These are phyloP conservation scores for Corythornis vintsioides DNA, from an alignment of 2,113 vertebrate species.

Conservation along the genomic window DNA sequence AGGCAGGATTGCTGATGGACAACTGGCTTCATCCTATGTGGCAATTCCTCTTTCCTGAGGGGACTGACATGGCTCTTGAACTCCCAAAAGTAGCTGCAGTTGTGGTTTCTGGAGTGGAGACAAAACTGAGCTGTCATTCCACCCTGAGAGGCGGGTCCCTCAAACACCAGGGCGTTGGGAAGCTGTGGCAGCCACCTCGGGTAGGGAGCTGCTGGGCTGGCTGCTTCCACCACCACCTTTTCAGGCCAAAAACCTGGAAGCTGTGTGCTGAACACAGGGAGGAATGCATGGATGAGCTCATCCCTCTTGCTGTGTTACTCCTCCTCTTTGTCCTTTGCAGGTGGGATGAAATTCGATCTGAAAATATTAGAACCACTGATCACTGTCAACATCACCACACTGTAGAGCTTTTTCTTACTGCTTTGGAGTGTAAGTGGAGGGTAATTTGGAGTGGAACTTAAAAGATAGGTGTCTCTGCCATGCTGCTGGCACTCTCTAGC, in stretches of 20 bases:
- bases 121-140: conserved; percentile 30
- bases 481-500: neutral
- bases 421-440: neutral
- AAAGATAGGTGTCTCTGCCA: neutral
- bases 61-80: neutral
- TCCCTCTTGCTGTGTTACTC: rapidly evolving
- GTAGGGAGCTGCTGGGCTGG: neutral
- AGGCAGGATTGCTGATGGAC: conserved; percentile 35
- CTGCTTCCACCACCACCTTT: neutral
- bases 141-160: neutral
- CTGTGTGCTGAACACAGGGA: no score
- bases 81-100: conserved; percentile 40
- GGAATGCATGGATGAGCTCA: no score
- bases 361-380: neutral
- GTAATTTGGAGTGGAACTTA: neutral
- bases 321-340: neutral
- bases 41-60: conserved; percentile 24
- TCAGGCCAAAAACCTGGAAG: neutral
- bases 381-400: neutral
- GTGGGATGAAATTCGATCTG: neutral
- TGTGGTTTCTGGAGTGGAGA: conserved; percentile 38
- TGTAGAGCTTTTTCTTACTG: neutral
- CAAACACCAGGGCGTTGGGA: neutral
- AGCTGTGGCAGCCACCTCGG: neutral
- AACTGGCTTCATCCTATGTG: neutral